phyloP scores from a whole-genome alignment of 2,797 vertebrate genomes.

The Oreortyx pictus region DNA sequence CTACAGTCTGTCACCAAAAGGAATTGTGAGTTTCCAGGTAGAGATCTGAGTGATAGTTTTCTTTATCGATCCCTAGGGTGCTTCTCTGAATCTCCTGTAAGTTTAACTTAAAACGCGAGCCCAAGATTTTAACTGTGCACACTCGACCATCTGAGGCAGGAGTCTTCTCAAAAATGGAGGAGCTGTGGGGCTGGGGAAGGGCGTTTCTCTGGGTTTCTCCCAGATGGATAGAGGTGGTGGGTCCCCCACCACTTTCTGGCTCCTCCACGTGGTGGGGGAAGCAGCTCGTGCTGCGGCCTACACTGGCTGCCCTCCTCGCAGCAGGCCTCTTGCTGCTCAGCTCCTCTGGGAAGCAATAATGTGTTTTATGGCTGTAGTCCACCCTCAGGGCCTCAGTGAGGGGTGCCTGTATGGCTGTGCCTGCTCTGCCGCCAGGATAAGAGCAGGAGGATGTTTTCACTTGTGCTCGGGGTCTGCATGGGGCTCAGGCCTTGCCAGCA shows the following conservation, averaged over 20 bases:
- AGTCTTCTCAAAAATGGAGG: background rate
- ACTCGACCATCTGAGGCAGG: background rate
- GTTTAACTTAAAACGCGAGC: background rate
- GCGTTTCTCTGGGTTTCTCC: background rate
- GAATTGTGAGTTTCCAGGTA: background rate
- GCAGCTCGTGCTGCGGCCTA: background rate
- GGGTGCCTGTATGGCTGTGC: rapidly evolving
- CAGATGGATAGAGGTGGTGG: rapidly evolving
- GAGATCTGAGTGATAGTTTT: background rate
- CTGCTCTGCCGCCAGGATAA: background rate
- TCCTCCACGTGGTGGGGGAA: slow-evolving; percentile 68
- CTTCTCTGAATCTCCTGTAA: background rate
- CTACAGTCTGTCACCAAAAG: background rate
- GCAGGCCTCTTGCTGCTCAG: background rate
- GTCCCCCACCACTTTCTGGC: background rate
- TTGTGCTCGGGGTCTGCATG: background rate
- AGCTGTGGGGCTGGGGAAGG: background rate
- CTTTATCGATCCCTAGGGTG: background rate
- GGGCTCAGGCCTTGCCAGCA: background rate
- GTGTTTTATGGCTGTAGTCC: rapidly evolving
- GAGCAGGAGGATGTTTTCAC: background rate
- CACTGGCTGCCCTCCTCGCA: background rate
- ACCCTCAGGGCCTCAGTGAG: background rate
- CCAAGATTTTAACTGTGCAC: rapidly evolving
- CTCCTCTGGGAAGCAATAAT: rapidly evolving